Percentiles rank a stretch among this genome's conserved stretches.
Conservation (phyloP, 30 jellyfish, hydroid and myxozoan genomes). For the Hydractinia symbiolongicarpus region DNA sequence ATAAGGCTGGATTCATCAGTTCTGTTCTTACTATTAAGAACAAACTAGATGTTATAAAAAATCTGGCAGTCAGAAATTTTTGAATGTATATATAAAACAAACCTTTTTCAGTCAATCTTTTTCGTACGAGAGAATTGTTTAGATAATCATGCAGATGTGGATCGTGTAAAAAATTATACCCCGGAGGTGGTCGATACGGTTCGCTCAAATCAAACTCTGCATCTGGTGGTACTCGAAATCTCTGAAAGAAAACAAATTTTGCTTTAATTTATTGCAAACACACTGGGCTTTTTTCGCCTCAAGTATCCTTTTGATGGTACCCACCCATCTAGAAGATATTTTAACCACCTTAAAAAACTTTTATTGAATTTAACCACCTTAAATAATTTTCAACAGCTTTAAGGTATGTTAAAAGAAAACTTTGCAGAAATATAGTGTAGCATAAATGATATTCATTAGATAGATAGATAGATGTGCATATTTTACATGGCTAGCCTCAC, state of each 20-base stretch:
- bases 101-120: constrained; percentile 56
- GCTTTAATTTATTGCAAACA: not conserved
- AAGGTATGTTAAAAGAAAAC: too few relatives aligned
- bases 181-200: constrained; percentile 44
- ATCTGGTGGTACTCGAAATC: constrained; percentile 54
- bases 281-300: not conserved
- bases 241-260: constrained; percentile 26
- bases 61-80: too few relatives aligned
- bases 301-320: not conserved
- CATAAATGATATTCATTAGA: too few relatives aligned
- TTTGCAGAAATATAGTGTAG: too few relatives aligned
- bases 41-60: too few relatives aligned
- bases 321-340: not conserved
- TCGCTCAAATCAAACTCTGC: constrained; percentile 68
- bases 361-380: too few relatives aligned
- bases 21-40: too few relatives aligned
- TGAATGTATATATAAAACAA: not conserved
- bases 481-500: too few relatives aligned
- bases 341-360: too few relatives aligned
- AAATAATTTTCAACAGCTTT: too few relatives aligned
- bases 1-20: too few relatives aligned
- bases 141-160: constrained; percentile 66
- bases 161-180: constrained; percentile 73
- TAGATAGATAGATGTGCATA: too few relatives aligned
- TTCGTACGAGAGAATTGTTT: constrained; percentile 41